Evolutionary conservation across 2,888 invertebrate genomes (phyloP), one percentile per base, ranked within the genome.

Genomic region (Leucania comma): DNA sequence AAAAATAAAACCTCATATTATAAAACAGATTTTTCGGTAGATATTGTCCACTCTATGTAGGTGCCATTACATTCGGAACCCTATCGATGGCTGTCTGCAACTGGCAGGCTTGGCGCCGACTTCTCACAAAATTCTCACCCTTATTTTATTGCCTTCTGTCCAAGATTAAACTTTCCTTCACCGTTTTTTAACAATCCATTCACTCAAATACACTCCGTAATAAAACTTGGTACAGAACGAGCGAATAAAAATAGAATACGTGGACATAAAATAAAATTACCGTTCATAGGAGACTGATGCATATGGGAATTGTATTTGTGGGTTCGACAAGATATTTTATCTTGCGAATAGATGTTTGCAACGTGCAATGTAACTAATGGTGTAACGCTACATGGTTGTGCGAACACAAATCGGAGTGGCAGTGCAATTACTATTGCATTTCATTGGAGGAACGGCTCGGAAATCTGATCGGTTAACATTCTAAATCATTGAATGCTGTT

Each of bases 51-150:
- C 94, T 94, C 93, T 83, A 72, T 84, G 83, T 14, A 83, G 48
- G 79, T 90, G 72, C 73, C 68, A 71, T 80, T 79, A 86, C 87
- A 88, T 87, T 89, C 80, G 82, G 89, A 92, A 93, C 93, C 94
- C 94, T 95, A 95, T 95, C 95, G 94, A 95, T 95, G 91, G 93
- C 94, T 92, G 95, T 94, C 95, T 95, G 95, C 92, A 89, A 90
- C 91, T 94, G 95, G 94, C 95, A 95, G 94, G 91, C 91, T 90
- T 89, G 93, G 91, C 91, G 92, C 92, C 92, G 90, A 93, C 93
- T 94, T 92, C 93, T 93, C 93, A 90, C 91, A 91, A 93, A 94
- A 94, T 94, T 93, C 90, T 88, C 93, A 89, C 93, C 93, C 94
- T 94, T 94, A 94, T 93, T 95, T 96, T 95, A 95, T 95, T 95